phyloP scores from a whole-genome alignment of 2,888 invertebrate genomes.

The Tachina grossa region DNA sequence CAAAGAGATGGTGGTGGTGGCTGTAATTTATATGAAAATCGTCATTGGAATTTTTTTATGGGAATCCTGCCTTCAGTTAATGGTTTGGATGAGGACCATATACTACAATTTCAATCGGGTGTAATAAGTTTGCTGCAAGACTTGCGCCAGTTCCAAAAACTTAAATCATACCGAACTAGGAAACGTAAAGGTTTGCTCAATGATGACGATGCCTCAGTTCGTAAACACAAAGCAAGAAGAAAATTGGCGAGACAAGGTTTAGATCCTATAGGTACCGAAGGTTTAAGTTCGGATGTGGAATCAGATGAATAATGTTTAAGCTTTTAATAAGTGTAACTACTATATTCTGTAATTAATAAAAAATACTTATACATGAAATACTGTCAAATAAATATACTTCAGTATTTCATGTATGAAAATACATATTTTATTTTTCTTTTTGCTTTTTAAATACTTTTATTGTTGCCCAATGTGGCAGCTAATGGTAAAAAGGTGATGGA shows the following conservation, averaged over 20 bases:
- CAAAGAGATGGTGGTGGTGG: neutral
- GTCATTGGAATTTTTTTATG: constrained; percentile 62
- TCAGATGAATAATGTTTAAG: constrained; percentile 34
- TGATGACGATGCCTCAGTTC: neutral
- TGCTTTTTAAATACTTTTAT: too few relatives aligned
- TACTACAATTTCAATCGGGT: constrained; percentile 57
- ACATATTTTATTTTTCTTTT: too few relatives aligned
- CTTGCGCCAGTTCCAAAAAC: constrained; percentile 52
- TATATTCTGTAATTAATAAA: neutral
- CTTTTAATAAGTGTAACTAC: neutral
- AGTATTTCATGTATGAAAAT: too few relatives aligned
- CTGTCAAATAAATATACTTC: too few relatives aligned
- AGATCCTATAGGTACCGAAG: constrained; percentile 28
- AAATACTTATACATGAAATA: too few relatives aligned
- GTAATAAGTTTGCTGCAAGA: constrained; percentile 52
- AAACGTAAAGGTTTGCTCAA: neutral
- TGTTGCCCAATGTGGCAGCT: too few relatives aligned
- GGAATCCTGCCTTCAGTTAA: constrained; percentile 51
- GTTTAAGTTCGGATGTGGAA: neutral
- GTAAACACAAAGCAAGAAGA: neutral
- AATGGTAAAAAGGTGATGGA: too few relatives aligned
- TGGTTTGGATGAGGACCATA: constrained; percentile 56
- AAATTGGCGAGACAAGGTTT: neutral
- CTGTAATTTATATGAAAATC: constrained; percentile 39
- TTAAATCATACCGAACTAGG: neutral